A percentile compares a stretch with the other conserved stretches of the same genome.
Conservation (phyloP, 2,888 invertebrate species). For the Nephrotoma flavescens region DNA sequence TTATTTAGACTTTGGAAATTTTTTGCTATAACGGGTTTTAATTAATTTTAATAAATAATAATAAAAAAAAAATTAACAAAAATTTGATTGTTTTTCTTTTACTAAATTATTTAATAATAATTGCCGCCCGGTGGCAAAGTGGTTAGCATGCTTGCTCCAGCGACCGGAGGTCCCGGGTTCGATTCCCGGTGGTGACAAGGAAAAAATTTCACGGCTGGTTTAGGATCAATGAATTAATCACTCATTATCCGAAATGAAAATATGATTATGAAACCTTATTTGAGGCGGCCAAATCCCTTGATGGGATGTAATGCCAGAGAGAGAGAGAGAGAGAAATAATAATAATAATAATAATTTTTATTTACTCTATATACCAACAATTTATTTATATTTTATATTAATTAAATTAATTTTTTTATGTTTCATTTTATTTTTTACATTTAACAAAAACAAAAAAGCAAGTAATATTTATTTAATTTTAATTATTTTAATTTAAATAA, state of each 20-base stretch:
- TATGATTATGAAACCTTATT: no score
- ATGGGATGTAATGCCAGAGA: no score
- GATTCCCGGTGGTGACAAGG: no score
- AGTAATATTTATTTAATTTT: background rate
- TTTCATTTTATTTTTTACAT: background rate
- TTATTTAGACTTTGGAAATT: background rate
- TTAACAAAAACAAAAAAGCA: background rate
- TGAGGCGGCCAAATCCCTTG: no score
- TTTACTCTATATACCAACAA: background rate
- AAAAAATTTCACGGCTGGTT: no score
- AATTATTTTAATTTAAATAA: background rate
- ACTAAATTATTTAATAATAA: background rate
- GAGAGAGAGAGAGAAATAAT: no score
- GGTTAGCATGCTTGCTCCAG: no score
- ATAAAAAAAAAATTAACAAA: background rate
- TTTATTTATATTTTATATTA: background rate
- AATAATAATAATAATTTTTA: background rate
- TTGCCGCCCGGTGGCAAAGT: no score
- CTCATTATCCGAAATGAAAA: no score
- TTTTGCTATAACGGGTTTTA: background rate
- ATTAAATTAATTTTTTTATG: background rate
- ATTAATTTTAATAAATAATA: background rate
- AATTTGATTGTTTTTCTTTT: background rate
- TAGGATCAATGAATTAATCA: no score
- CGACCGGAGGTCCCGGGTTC: no score